Evolutionary conservation across 1,140 invertebrate species (phyloP).

Genomic region (Holcopasites calliopsidis): DNA sequence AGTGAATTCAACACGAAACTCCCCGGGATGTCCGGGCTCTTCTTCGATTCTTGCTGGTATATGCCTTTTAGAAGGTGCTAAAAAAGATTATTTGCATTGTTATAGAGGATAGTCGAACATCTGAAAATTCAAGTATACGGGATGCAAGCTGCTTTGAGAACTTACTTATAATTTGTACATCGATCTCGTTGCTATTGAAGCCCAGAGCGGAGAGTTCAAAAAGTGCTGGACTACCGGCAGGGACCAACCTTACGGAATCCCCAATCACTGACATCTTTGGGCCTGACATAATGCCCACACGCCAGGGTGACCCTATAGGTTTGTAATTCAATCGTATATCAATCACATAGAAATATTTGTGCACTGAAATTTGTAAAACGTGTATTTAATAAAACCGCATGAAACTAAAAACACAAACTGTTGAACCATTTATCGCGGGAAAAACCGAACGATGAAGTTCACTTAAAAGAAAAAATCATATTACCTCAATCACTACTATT

Average conservation of each 20-base stretch:
- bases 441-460: neutral
- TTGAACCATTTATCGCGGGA: neutral
- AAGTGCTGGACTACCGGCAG: conserved; percentile 89
- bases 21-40: conserved; percentile 86
- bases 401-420: neutral
- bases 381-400: neutral
- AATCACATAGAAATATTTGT: neutral
- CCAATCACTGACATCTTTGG: conserved; percentile 88
- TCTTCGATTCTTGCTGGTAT: conserved; percentile 86
- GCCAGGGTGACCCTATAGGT: conserved; percentile 92
- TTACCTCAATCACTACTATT: conserved; percentile 29
- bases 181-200: conserved; percentile 82
- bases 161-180: conserved; percentile 78
- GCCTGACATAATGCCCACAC: conserved; percentile 90
- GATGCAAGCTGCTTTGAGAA: neutral
- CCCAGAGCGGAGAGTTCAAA: conserved; percentile 89
- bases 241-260: conserved; percentile 92
- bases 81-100: conserved; percentile 23
- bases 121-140: neutral
- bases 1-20: conserved; percentile 93
- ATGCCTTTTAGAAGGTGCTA: conserved; percentile 85
- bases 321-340: conserved; percentile 6
- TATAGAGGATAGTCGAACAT: neutral
- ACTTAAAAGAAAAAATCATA: neutral
- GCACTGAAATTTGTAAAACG: neutral